These are phyloP conservation scores for Andricus grossulariae DNA, from an alignment of 1,140 invertebrate species.

Conservation along the genomic window DNA sequence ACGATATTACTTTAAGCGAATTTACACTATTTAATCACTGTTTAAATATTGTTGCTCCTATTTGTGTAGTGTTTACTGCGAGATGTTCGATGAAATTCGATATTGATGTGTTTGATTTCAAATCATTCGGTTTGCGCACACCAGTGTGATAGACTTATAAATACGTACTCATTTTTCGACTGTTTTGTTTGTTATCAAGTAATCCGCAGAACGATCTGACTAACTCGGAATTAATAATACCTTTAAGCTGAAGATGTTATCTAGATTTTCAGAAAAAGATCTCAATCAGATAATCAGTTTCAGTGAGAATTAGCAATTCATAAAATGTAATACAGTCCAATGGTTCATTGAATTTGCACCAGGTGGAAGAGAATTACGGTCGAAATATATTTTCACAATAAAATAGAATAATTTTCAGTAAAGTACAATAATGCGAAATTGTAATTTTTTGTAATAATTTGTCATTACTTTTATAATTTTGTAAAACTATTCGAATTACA, in stretches of 20 bases:
- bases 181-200: background rate
- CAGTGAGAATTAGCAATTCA: background rate
- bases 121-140: constrained; percentile 2
- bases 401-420: no score
- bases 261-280: background rate
- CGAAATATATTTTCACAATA: no score
- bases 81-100: background rate
- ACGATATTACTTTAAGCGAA: background rate
- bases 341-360: constrained; percentile 5
- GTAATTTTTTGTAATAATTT: no score
- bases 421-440: no score
- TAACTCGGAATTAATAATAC: background rate
- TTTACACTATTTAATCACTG: background rate
- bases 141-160: background rate
- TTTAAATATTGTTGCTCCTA: background rate
- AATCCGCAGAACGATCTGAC: background rate
- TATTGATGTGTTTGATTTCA: background rate
- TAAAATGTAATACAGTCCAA: background rate
- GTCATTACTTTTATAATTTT: no score
- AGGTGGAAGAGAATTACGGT: background rate
- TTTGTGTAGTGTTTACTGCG: background rate
- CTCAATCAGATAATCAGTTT: background rate
- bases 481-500: no score
- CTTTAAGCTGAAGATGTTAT: background rate
- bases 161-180: background rate